Evolutionary conservation across 2,888 invertebrate genomes (phyloP), one percentile per base, ranked within the genome.

Genomic region (Synanthedon andrenaeformis): DNA sequence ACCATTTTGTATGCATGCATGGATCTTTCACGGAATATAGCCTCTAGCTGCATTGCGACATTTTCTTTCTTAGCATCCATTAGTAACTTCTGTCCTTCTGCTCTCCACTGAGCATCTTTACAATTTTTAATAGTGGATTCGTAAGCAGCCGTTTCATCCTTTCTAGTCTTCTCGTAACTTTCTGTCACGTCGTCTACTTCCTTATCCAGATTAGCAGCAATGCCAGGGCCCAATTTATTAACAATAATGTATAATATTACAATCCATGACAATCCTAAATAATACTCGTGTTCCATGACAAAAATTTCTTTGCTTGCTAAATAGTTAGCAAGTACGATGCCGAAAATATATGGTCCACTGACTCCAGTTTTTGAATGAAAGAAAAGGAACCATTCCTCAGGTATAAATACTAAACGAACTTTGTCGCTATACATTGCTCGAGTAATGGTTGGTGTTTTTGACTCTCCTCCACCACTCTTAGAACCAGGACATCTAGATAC

Each of bases 211-310:
- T 62, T 87, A 12, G 76, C 78, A 4, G 90, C 91, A 8, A 94
- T 51, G 23, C 62, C 61, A 17, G 91, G 90, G 0, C 97, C 97
- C 5, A 92, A 74, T 67, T 91, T 93, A 65, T 92, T 94, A 10
- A 91, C 84, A 3, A 70, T 83, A 53, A 85, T 55, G 52, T 90
- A 74, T 53, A 91, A 73, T 67, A 96, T 89, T 1, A 92, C 68
- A 10, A 90, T 76, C 52, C 94, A 74, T 0, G 95, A 92, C 10
- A 95, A 58, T 17, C 95, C 94, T 58, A 90, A 89, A 76, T 93
- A 94, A 79, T 92, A 96, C 73, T 98, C 96, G 74, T 98, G 98
- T 76, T 99, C 98, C 89, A 96, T 83, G 0, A 99, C 92, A 72
- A 92, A 96, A 60, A 94, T 92, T 88, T 99, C 99, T 83, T 99